phyloP scores from a whole-genome alignment of 2,113 vertebrate genomes.

The human region DNA sequence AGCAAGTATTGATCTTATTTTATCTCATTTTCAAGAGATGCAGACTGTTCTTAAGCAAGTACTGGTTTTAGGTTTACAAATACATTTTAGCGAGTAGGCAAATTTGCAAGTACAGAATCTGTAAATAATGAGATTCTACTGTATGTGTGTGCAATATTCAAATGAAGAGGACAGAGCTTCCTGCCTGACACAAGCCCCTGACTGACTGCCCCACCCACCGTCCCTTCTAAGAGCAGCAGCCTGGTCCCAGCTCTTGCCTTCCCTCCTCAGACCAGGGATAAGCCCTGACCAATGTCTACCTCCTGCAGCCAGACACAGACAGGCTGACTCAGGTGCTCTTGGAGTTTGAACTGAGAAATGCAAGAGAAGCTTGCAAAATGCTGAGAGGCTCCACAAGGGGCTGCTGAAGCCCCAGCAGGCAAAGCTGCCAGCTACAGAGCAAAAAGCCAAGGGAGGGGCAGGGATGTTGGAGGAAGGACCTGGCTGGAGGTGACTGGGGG shows the following conservation, averaged over 20 bases:
- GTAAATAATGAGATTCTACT: no score
- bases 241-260: neutral
- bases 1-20: neutral
- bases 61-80: neutral
- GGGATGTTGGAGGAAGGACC: accelerated
- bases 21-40: no score
- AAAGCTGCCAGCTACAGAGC: neutral
- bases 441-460: neutral
- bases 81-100: accelerated
- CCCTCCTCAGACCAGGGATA: neutral
- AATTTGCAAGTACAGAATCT: neutral
- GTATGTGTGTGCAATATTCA: no score
- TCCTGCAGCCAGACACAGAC: neutral
- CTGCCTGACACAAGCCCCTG: neutral
- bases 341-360: accelerated
- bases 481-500: neutral
- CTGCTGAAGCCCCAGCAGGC: neutral
- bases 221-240: neutral
- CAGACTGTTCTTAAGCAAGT: no score
- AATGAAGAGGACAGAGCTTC: neutral
- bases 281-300: neutral
- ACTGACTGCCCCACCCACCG: accelerated
- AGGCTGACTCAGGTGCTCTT: neutral
- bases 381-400: accelerated
- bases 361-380: accelerated